A percentile compares a stretch with the other conserved stretches of the same genome.
Conservation (phyloP, 2,113 vertebrate species). For the Tyto alba region DNA sequence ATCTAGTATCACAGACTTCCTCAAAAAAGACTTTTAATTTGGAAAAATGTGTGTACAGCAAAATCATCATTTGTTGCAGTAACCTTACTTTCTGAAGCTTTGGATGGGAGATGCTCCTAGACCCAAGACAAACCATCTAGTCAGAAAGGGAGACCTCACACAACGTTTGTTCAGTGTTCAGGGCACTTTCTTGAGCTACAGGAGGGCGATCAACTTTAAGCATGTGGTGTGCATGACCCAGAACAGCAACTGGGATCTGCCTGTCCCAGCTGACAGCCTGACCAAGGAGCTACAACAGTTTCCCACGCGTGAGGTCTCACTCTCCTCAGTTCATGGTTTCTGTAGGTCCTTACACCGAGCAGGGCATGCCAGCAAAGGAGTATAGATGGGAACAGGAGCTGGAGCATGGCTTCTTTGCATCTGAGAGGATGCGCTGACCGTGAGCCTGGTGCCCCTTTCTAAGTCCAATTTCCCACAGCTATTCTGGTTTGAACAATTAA, state of each 20-base stretch:
- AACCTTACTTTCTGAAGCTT: background rate
- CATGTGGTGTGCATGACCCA: background rate
- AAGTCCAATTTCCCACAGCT: background rate
- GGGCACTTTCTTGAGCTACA: background rate
- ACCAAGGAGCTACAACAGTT: background rate
- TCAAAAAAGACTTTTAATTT: background rate
- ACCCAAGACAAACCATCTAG: background rate
- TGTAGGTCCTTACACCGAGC: background rate
- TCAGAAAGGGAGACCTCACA: background rate
- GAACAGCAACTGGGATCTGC: background rate
- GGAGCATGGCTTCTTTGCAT: background rate
- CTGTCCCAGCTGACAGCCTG: background rate
- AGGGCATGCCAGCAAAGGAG: background rate
- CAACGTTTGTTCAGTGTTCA: background rate
- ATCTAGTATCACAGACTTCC: background rate
- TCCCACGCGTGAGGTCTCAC: background rate
- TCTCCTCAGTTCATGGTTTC: background rate
- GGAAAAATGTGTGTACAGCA: background rate
- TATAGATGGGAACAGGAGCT: background rate
- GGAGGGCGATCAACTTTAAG: background rate
- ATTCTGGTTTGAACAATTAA: background rate
- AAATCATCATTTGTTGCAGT: background rate
- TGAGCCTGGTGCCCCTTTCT: background rate
- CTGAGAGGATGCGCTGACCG: background rate
- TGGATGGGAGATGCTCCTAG: background rate